phyloP scores from a whole-genome alignment of 23 tunicate species.

The Styela plicata region DNA sequence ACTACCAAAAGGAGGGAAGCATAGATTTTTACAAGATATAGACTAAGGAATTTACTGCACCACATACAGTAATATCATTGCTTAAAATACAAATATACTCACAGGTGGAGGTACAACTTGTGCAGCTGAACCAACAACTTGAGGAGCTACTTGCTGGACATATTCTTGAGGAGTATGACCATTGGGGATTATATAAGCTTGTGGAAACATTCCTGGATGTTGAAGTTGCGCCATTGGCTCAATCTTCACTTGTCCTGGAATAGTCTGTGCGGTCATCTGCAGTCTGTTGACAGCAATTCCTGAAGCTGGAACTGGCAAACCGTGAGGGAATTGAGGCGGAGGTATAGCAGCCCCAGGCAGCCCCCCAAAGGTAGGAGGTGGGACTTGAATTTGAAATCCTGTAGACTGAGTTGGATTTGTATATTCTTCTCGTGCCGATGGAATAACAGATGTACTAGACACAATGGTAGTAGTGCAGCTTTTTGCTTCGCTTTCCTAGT shows the following conservation, averaged over 20 bases:
- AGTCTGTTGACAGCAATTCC: slow-evolving; percentile 10
- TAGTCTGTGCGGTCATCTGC: slow-evolving; percentile 28
- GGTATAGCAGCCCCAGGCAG: slow-evolving; percentile 9
- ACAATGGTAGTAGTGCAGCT: slow-evolving; percentile 2
- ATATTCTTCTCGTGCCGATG: slow-evolving; percentile 23
- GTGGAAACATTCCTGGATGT: slow-evolving; percentile 89
- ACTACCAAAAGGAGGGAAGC: too few species aligned
- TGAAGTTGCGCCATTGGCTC: slow-evolving; percentile 36
- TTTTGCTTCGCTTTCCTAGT: slow-evolving; percentile 17
- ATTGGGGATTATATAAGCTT: slow-evolving; percentile 76
- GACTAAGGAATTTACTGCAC: too few species aligned
- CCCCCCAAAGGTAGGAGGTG: slow-evolving; percentile 5
- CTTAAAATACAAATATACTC: background rate
- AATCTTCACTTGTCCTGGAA: slow-evolving; percentile 26
- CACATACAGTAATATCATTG: too few species aligned
- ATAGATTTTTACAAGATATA: too few species aligned
- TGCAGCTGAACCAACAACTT: slow-evolving; percentile 31
- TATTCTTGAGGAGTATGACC: slow-evolving; percentile 59
- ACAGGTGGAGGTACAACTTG: slow-evolving; percentile 41
- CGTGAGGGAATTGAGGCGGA: background rate
- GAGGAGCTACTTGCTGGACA: slow-evolving; percentile 35
- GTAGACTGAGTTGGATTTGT: slow-evolving; percentile 9
- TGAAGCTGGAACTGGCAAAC: slow-evolving; percentile 9
- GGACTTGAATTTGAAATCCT: background rate
- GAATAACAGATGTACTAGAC: slow-evolving; percentile 12